phyloP scores from a whole-genome alignment of 2,797 vertebrate genomes.

The Sebastiscus albofasciatus region DNA sequence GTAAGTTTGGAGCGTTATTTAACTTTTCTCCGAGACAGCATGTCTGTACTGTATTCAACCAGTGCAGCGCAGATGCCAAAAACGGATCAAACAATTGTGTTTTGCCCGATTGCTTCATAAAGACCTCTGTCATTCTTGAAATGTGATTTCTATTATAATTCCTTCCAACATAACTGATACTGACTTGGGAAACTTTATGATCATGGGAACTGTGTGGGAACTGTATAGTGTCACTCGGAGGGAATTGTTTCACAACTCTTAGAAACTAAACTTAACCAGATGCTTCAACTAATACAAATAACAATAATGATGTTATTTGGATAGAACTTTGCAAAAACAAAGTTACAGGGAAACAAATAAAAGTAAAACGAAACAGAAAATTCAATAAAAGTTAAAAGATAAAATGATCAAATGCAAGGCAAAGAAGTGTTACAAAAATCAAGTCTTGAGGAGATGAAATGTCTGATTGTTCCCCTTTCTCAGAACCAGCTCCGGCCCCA shows the following conservation, averaged over 20 bases:
- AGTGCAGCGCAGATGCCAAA: neutral
- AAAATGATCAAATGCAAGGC: neutral
- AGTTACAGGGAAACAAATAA: neutral
- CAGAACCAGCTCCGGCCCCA: neutral
- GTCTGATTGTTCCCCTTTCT: neutral
- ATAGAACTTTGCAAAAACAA: neutral
- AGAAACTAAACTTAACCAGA: neutral
- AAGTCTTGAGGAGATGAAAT: neutral
- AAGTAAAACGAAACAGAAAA: neutral
- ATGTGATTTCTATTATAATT: neutral
- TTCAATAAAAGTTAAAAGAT: neutral
- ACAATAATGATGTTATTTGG: neutral
- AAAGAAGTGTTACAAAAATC: neutral
- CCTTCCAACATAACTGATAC: neutral
- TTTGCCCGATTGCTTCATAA: neutral
- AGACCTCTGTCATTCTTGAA: neutral
- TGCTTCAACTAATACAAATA: neutral
- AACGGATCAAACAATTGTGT: neutral
- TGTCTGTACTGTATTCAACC: neutral
- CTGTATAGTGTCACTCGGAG: neutral
- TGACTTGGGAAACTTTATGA: neutral
- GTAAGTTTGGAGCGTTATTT: too few relatives aligned
- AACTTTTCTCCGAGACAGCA: neutral
- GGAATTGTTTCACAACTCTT: neutral
- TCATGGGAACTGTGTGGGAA: too few relatives aligned